phyloP scores from a whole-genome alignment of 92 coral and sea anemone genomes.

The Porites evermanni region DNA sequence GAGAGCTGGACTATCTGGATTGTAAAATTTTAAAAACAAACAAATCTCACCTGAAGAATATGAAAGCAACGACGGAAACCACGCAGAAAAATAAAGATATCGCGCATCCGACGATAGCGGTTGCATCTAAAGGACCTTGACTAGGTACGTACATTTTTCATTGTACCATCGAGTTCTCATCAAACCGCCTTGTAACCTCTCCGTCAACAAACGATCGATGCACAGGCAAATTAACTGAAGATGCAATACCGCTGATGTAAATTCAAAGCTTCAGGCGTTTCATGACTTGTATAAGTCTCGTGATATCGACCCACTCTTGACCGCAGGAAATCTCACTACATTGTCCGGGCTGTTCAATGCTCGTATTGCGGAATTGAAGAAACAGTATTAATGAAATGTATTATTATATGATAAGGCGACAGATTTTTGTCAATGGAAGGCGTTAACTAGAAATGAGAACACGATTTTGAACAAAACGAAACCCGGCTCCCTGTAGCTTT shows the following conservation, averaged over 20 bases:
- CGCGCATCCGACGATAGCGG: conserved; percentile 87
- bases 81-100: conserved; percentile 83
- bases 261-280: conserved; percentile 6
- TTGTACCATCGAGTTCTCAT: background rate
- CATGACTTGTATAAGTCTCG: background rate
- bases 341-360: background rate
- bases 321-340: background rate
- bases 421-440: background rate
- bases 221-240: background rate
- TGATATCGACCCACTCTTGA: background rate
- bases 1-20: background rate
- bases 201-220: background rate
- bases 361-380: background rate
- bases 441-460: background rate
- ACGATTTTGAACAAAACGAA: background rate
- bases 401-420: background rate
- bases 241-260: background rate
- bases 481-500: background rate
- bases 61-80: conserved; percentile 66
- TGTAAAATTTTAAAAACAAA: background rate
- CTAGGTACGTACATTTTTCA: background rate
- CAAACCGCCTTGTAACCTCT: background rate
- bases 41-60: conserved; percentile 70
- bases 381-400: background rate
- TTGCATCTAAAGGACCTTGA: conserved; percentile 48